phyloP scores from a whole-genome alignment of 2,113 vertebrate genomes.

The Gymnarchus niloticus region DNA sequence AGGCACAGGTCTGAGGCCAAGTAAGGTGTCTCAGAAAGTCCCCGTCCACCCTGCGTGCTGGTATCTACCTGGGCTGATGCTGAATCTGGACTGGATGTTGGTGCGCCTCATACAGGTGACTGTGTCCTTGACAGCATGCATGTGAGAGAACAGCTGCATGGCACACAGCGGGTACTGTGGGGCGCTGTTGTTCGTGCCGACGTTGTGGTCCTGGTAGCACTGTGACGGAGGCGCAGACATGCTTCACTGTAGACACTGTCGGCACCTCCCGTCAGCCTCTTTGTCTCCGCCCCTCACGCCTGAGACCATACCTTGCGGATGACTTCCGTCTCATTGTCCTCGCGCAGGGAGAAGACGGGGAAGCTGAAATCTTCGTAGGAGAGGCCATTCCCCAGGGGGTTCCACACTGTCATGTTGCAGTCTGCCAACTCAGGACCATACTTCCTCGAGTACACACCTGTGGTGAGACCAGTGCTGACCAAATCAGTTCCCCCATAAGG shows the following conservation, averaged over 20 bases:
- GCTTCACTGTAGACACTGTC: not conserved
- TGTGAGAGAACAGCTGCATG: slow-evolving; percentile 90
- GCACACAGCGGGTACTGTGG: slow-evolving; percentile 81
- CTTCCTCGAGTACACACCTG: slow-evolving; percentile 73
- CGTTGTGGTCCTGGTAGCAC: slow-evolving; percentile 80
- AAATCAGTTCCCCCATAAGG: not conserved
- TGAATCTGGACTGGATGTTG: slow-evolving; percentile 73
- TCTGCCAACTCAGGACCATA: slow-evolving; percentile 71
- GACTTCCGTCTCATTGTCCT: slow-evolving; percentile 75
- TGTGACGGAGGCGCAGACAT: slow-evolving; percentile 37
- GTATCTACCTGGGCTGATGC: slow-evolving; percentile 76
- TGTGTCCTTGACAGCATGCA: slow-evolving; percentile 81
- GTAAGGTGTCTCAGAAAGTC: not conserved
- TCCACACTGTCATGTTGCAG: slow-evolving; percentile 73
- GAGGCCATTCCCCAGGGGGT: slow-evolving; percentile 69
- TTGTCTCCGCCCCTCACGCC: not conserved
- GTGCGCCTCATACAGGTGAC: slow-evolving; percentile 88
- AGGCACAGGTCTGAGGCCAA: not conserved
- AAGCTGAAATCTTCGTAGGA: slow-evolving; percentile 86
- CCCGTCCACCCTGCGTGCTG: not conserved
- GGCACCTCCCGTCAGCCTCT: not conserved
- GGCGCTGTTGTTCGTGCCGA: slow-evolving; percentile 47
- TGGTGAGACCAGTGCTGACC: not conserved
- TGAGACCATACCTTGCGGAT: slow-evolving; percentile 76
- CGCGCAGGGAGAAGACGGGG: slow-evolving; percentile 84